Percentiles rank a stretch among this genome's conserved stretches.
phyloP scores from a whole-genome alignment of 2,797 vertebrate species.

The Astyanax mexicanus region DNA sequence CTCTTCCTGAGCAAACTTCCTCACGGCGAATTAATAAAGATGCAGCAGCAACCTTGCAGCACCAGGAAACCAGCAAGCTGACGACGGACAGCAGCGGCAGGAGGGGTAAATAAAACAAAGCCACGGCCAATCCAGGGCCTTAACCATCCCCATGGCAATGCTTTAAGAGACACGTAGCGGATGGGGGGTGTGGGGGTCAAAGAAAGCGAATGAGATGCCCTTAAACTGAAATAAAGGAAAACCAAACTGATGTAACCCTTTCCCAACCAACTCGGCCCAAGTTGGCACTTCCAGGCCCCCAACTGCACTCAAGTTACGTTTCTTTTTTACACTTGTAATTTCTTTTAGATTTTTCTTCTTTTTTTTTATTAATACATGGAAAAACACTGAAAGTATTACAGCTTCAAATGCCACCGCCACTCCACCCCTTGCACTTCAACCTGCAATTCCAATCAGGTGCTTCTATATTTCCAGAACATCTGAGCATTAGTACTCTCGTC shows the following conservation, averaged over 20 bases:
- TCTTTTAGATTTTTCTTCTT: too few relatives aligned
- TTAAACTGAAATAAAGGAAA: constrained; percentile 9
- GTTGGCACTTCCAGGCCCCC: constrained; percentile 23
- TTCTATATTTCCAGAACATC: constrained; percentile 15
- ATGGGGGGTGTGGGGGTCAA: constrained; percentile 18
- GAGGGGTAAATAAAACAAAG: constrained; percentile 59
- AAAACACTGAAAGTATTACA: constrained; percentile 21
- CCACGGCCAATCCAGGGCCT: constrained; percentile 36
- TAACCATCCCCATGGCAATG: constrained; percentile 32
- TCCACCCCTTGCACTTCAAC: constrained; percentile 5
- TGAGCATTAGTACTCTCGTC: constrained; percentile 10
- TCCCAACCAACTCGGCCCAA: constrained; percentile 17
- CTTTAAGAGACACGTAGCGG: constrained; percentile 12
- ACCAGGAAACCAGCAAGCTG: constrained; percentile 55
- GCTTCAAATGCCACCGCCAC: constrained; percentile 1
- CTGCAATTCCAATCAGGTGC: constrained; percentile 36
- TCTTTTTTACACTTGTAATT: constrained; percentile 26
- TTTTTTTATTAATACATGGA: constrained; percentile 44
- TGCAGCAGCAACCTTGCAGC: constrained; percentile 55
- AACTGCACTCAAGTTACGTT: constrained; percentile 4
- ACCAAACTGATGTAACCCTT: constrained; percentile 4
- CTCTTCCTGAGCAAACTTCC: constrained; percentile 67
- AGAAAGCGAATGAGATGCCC: constrained; percentile 23
- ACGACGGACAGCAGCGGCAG: constrained; percentile 57
- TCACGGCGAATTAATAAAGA: constrained; percentile 69